Evolutionary conservation across 2,797 vertebrate species (phyloP).

Genomic region (Rhinella marina): DNA sequence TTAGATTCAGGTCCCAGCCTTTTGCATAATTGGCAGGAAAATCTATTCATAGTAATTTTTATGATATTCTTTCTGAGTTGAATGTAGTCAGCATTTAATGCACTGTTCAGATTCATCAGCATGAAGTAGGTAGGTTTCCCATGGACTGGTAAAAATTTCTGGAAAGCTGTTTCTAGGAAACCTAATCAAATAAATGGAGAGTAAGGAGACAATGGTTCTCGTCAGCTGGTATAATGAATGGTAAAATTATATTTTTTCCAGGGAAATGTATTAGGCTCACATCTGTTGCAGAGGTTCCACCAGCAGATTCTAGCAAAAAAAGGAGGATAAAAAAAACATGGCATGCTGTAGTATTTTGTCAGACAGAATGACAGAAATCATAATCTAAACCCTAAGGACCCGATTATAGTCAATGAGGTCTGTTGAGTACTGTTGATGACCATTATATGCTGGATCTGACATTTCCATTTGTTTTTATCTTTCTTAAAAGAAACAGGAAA

Average conservation of each 20-base stretch:
- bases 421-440: too few relatives aligned
- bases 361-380: too few relatives aligned
- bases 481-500: too few relatives aligned
- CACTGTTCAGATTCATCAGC: neutral
- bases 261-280: neutral
- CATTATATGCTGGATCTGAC: too few relatives aligned
- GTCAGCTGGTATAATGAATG: neutral
- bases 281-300: too few relatives aligned
- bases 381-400: too few relatives aligned
- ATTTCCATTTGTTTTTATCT: too few relatives aligned
- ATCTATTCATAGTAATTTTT: neutral
- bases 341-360: too few relatives aligned
- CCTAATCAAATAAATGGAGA: constrained; percentile 36
- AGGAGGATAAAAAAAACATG: too few relatives aligned
- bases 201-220: constrained; percentile 4
- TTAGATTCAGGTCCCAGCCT: neutral
- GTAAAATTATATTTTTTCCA: constrained; percentile 12
- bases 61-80: neutral
- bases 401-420: too few relatives aligned
- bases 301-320: too few relatives aligned
- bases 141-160: constrained; percentile 28
- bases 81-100: neutral
- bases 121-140: constrained; percentile 6
- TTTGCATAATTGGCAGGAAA: neutral
- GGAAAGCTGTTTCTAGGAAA: constrained; percentile 33